Base-by-base conservation (phyloP, 2,113 vertebrate genomes). In the Oryzias woworae region DNA sequence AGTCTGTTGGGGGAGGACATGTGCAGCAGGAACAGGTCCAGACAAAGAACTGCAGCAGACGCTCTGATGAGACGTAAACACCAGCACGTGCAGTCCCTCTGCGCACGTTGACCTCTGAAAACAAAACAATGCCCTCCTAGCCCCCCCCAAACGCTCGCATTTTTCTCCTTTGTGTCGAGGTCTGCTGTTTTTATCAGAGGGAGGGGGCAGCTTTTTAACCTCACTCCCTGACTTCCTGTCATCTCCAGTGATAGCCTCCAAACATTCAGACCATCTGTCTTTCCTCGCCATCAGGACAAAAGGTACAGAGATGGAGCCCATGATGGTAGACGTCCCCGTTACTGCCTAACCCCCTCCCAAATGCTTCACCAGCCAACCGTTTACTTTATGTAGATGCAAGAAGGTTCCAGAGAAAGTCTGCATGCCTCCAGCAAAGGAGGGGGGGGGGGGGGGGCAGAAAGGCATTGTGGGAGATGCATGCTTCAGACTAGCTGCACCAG, bases 21-120 rank as follows among this genome's bases (percentile, higher is more conserved):
- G 87, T 89, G 89, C 89, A 70, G 54, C 20, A 41, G 7, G 63
- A 58, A 73, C 73, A 20, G 51, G 71, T 47, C 50, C 31, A 63
- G 56, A 87, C 85, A 81, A 83, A 87, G 79, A 81, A 2, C 36
- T 51, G 66, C 22, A 65, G 48, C 58, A 64, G 58, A 8, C 52
- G 44, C 46, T 64, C 36, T 66, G 26, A 46, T 63, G 54, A 28
- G 22, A 59, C 26, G 51, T 50, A 47, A 64, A 66, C 36, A 7
- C 2, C 3, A 64, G 2, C 66, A 52, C 15, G 26, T 70, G 71
- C 62, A 53, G 18, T 26, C 10, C 8, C 4, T 15, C 26, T 58
- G 24, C 23, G 43, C 23, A 53, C 24, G 50, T 51, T 50, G 20
- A 24, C 14, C 41, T 20, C 10, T 0, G 16, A 47, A 20, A 17